Evolutionary conservation across 2,888 invertebrate genomes (phyloP).

Genomic region (Oligia fasciuncula): DNA sequence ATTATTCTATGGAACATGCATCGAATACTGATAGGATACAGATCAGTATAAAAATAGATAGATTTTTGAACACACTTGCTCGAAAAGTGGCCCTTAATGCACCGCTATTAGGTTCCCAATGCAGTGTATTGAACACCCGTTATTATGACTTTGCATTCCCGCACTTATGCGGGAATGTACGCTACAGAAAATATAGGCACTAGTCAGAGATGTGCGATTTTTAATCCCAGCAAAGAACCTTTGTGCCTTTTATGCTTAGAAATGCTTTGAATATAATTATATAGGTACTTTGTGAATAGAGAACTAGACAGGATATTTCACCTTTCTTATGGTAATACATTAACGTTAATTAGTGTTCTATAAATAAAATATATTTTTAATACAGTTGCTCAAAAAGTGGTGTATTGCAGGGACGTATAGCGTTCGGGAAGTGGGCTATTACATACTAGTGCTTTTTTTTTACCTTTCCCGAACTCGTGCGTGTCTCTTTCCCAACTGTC

Average conservation of each 20-base stretch:
- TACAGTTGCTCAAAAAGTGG: no score
- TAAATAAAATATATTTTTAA: not conserved
- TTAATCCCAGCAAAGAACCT: no score
- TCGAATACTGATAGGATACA: not conserved
- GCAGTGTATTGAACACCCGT: not conserved
- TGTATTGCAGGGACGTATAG: no score
- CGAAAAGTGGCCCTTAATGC: not conserved
- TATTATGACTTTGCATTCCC: not conserved
- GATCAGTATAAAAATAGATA: not conserved
- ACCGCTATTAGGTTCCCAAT: not conserved
- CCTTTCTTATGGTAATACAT: not conserved
- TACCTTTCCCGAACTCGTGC: no score
- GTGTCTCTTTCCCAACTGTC: no score
- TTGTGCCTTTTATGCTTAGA: not conserved
- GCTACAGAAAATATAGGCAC: not conserved
- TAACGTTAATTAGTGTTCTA: not conserved
- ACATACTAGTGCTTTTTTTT: no score
- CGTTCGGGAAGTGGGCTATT: no score
- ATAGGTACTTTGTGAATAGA: not conserved
- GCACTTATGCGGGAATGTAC: not conserved
- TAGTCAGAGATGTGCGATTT: no score
- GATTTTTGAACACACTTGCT: not conserved
- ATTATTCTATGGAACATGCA: not conserved
- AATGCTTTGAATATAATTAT: not conserved
- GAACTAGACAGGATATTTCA: no score